Evolutionary conservation across 2,797 vertebrate species (phyloP).

Genomic region (Cheirogaleus major): DNA sequence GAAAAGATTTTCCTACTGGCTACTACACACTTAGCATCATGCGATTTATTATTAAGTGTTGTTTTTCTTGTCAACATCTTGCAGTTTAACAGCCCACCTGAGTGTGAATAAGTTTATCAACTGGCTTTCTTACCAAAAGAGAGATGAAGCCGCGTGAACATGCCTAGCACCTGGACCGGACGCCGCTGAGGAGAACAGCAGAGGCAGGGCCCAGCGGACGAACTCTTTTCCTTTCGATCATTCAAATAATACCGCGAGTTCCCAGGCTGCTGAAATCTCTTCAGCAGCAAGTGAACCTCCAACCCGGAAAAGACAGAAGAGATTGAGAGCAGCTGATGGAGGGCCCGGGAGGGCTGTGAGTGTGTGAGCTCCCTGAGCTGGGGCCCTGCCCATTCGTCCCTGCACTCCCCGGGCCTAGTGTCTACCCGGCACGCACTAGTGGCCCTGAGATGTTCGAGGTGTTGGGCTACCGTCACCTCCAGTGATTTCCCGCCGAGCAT

Average conservation of each 20-base stretch:
- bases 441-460: fast-evolving
- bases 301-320: not conserved
- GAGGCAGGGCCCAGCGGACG: not conserved
- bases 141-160: not conserved
- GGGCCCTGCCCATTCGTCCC: fast-evolving
- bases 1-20: not conserved
- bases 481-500: fast-evolving
- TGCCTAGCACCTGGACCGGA: not conserved
- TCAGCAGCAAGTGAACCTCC: not conserved
- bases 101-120: constrained; percentile 22
- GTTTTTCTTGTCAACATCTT: not conserved
- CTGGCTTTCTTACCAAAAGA: constrained; percentile 11
- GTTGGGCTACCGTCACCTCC: fast-evolving
- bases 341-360: fast-evolving
- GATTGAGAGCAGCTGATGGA: not conserved
- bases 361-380: fast-evolving
- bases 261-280: not conserved
- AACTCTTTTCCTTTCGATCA: not conserved
- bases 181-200: not conserved
- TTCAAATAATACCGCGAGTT: not conserved
- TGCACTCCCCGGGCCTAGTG: fast-evolving
- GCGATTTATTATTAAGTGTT: not conserved
- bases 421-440: fast-evolving
- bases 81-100: not conserved
- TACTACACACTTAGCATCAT: not conserved